phyloP scores from a whole-genome alignment of 2,113 vertebrate genomes.

The Aptenodytes forsteri region DNA sequence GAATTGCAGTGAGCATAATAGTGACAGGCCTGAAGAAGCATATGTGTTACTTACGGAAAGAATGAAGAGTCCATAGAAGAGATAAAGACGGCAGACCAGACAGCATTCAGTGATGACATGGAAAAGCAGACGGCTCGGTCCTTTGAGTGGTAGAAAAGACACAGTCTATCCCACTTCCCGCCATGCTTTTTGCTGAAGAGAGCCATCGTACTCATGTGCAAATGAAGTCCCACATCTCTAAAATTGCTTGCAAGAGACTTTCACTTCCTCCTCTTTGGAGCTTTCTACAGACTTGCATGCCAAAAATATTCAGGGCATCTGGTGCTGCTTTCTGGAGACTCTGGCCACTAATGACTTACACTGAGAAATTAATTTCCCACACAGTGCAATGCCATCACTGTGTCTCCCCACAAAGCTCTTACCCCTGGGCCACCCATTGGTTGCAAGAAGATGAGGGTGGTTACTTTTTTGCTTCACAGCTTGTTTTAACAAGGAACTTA shows the following conservation, averaged over 20 bases:
- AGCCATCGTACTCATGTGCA: neutral
- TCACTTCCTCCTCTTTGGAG: constrained; percentile 22
- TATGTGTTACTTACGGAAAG: neutral
- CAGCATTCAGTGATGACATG: neutral
- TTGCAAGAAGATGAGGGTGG: neutral
- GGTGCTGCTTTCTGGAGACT: neutral
- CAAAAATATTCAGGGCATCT: neutral
- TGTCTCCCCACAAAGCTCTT: neutral
- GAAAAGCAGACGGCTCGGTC: neutral
- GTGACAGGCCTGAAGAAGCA: neutral
- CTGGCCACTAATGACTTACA: neutral
- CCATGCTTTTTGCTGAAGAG: neutral
- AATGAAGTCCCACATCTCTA: constrained; percentile 3
- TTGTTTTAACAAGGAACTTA: neutral
- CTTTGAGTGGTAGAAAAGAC: neutral
- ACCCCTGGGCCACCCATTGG: neutral
- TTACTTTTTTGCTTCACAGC: neutral
- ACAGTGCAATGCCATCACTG: neutral
- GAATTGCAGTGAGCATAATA: neutral
- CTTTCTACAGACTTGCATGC: neutral
- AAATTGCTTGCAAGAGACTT: neutral
- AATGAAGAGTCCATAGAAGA: neutral
- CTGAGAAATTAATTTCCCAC: neutral
- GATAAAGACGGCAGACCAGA: neutral
- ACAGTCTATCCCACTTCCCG: neutral